Conservation (phyloP, 2,888 invertebrate species). For the Ichneumon xanthorius region DNA sequence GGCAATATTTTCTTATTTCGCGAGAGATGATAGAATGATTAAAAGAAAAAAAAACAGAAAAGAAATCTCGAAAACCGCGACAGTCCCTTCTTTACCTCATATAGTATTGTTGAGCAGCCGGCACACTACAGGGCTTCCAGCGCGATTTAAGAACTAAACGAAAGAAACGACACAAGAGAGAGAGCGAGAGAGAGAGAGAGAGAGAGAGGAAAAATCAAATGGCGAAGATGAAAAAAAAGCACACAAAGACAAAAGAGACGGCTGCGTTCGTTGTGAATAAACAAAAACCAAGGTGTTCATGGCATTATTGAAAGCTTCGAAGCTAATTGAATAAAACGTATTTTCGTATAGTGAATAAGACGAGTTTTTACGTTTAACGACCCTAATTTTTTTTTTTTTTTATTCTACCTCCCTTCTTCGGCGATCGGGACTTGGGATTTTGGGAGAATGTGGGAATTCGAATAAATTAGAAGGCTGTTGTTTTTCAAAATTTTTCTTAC, state of each 20-base stretch:
- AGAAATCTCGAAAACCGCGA: conserved; percentile 19
- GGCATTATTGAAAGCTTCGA: conserved; percentile 52
- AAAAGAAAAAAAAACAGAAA: conserved; percentile 12
- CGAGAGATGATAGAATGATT: conserved; percentile 22
- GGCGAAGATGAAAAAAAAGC: conserved; percentile 9
- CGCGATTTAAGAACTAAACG: conserved; percentile 23
- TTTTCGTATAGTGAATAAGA: conserved; percentile 58
- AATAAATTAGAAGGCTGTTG: conserved; percentile 17
- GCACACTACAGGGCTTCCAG: conserved; percentile 62
- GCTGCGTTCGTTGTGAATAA: conserved; percentile 26
- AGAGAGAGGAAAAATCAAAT: conserved; percentile 8
- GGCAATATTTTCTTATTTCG: conserved; percentile 62
- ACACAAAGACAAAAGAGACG: conserved; percentile 16
- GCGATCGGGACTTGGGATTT: not conserved
- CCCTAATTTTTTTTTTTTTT: not conserved
- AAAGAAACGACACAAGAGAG: conserved; percentile 23
- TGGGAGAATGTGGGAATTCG: not conserved
- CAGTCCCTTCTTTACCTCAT: conserved; percentile 51
- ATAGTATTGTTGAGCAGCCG: conserved; percentile 52
- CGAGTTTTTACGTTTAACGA: not conserved
- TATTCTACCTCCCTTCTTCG: not conserved
- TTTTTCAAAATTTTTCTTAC: conserved; percentile 61
- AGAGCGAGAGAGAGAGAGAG: not conserved
- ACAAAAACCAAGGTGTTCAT: conserved; percentile 60
- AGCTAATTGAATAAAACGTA: conserved; percentile 62